Base-by-base conservation (phyloP, 2,797 vertebrate species). In the Hipposideros larvatus region DNA sequence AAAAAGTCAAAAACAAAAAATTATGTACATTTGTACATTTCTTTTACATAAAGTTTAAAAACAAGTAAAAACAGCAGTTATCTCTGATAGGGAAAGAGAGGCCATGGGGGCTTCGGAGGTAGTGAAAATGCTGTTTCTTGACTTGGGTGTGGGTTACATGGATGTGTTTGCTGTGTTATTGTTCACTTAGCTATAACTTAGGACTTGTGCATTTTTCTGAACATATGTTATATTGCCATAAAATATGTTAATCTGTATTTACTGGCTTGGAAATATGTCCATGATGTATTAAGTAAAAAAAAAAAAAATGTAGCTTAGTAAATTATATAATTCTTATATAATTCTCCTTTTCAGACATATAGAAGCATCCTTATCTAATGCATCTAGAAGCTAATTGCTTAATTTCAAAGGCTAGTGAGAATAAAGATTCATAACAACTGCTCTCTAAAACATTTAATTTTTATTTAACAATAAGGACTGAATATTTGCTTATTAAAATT, bases 331-430 rank as follows among this genome's bases (percentile, higher is more conserved):
- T 43, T 43, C 14, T 51, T 48, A 48, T 37, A 48, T 34, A 84
- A 91, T 86, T 92, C 55, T 79, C 55, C 51, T 74, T 92, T 78
- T 71, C 63, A 87, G 43, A 84, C 21, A 70, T 11, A 87, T 71
- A 55, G 59, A 86, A 88, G 10, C n/a, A 90, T 83, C 59, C 82
- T 90, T 92, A 75, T 79, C 14, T 53, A 96, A 75, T 11, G 13
- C 53, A 79, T 53, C 61, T 70, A 65, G 75, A 87, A 90, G 59
- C 74, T 87, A 89, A 89, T 34, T 66, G 41, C 71, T 97, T 89
- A 41, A 71, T 84, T 86, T 87, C 59, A 90, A 96, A 94, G 91
- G 78, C 16, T 61, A 91, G 28, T 83, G 2, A 63, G 96, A 94
- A 34, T 43, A 18, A 48, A 6, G 22, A 88, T 28, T 91, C 55